Percentiles rank a stretch among this genome's conserved stretches.
Conservation (phyloP, 1,140 invertebrate genomes). For the Cataglyphis hispanica region DNA sequence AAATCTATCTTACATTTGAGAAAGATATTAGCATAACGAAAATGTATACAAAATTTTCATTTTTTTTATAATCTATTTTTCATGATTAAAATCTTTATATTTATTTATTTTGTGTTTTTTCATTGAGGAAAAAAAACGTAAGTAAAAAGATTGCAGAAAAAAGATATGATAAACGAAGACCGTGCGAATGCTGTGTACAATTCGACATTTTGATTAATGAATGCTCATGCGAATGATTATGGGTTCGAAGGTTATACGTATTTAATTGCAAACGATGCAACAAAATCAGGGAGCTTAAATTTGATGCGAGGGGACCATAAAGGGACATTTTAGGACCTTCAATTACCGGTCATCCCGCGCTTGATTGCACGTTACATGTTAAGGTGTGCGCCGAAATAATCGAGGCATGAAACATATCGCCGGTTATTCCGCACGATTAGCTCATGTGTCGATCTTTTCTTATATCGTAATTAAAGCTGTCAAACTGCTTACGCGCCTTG, state of each 20-base stretch:
- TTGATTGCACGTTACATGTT: constrained; percentile 23
- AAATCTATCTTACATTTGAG: no score
- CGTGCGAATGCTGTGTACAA: neutral
- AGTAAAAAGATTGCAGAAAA: neutral
- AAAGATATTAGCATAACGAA: neutral
- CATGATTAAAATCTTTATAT: neutral
- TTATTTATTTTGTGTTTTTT: neutral
- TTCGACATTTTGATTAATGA: constrained; percentile 27
- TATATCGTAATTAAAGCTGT: constrained; percentile 39
- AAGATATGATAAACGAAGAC: neutral
- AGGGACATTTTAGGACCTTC: constrained; percentile 29
- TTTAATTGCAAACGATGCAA: constrained; percentile 17
- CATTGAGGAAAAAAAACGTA: neutral
- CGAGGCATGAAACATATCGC: neutral
- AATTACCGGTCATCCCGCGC: neutral
- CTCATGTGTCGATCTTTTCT: constrained; percentile 6
- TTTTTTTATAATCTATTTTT: no score
- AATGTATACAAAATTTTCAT: neutral
- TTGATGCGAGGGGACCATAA: constrained; percentile 17
- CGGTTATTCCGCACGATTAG: constrained; percentile 18
- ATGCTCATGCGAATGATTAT: constrained; percentile 29
- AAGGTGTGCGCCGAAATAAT: neutral
- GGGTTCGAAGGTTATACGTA: constrained; percentile 43
- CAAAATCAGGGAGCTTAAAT: constrained; percentile 21
- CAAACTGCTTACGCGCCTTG: constrained; percentile 17